Evolutionary conservation across 1,140 invertebrate species (phyloP), one percentile per base, ranked within the genome.

Genomic region (Drosophila nikananu): DNA sequence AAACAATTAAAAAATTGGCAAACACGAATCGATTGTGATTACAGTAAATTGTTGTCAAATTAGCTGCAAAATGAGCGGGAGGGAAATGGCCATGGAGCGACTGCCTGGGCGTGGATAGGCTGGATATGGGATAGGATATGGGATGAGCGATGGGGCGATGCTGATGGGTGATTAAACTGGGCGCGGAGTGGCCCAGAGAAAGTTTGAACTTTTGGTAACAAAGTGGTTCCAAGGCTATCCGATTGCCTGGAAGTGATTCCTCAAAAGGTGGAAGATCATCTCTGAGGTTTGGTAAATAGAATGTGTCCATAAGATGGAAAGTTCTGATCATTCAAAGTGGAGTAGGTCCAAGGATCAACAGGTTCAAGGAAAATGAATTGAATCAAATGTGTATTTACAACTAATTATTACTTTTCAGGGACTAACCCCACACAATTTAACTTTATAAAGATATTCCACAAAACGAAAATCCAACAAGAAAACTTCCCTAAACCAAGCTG

Each of bases 1-100:
- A 86, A 92, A 92, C 90, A 92, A 92, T 92, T 92, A 92, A 92
- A 87, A 92, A 92, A 90, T 92, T 92, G 90, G 83, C 86, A 86
- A 90, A 91, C 90, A 91, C 89, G 89, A 90, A 90, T 90, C 89
- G 89, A 91, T 91, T 91, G 89, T 87, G 81, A 91, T 91, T 87
- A 91, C 84, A 91, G 75, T 87, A 91, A 91, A 91, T 91, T 91
- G 87, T 91, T 91, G 87, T 91, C 89, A 91, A 91, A 91, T 91
- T 91, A 91, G 87, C 86, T 81, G 81, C 78, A 82, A 90, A 89
- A 90, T 86, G 81, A 91, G 79, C 48, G 17, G 55, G 55, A 73
- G 46, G 46, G 46, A 42, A 41, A 42, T 51, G 46, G 54, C 39
- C n/a, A 12, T 25, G 54, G 9, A 57, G 30, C 35, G 15, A 57